phyloP scores from a whole-genome alignment of 2,113 vertebrate genomes.

The Uria aalge region DNA sequence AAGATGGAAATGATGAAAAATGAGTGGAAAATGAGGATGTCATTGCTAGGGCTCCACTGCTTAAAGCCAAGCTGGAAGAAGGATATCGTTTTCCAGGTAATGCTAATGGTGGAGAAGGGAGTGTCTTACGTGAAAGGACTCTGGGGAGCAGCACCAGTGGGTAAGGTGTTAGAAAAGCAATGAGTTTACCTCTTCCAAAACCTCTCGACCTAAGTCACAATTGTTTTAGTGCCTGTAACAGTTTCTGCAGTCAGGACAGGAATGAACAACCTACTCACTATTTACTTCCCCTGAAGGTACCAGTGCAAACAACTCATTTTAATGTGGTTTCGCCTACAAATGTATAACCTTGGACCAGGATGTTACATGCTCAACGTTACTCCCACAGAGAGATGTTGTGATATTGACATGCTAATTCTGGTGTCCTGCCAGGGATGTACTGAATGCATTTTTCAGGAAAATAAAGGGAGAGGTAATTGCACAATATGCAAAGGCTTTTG shows the following conservation, averaged over 20 bases:
- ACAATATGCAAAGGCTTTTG: constrained; percentile 3
- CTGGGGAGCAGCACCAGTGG: background rate
- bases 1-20: background rate
- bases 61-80: background rate
- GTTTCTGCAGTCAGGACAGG: background rate
- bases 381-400: background rate
- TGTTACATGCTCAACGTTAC: background rate
- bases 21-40: background rate
- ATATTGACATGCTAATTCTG: background rate
- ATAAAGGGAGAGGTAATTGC: constrained; percentile 29
- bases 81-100: background rate
- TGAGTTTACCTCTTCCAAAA: background rate
- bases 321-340: background rate
- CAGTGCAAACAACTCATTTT: background rate
- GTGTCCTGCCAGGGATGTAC: background rate
- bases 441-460: background rate
- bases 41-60: background rate
- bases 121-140: background rate
- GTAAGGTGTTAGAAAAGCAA: background rate
- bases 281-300: background rate
- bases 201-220: accelerated
- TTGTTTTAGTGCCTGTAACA: background rate
- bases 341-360: background rate
- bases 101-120: background rate
- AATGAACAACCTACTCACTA: background rate